phyloP scores from a whole-genome alignment of 2,888 invertebrate species.

The Cephus sareptanus region DNA sequence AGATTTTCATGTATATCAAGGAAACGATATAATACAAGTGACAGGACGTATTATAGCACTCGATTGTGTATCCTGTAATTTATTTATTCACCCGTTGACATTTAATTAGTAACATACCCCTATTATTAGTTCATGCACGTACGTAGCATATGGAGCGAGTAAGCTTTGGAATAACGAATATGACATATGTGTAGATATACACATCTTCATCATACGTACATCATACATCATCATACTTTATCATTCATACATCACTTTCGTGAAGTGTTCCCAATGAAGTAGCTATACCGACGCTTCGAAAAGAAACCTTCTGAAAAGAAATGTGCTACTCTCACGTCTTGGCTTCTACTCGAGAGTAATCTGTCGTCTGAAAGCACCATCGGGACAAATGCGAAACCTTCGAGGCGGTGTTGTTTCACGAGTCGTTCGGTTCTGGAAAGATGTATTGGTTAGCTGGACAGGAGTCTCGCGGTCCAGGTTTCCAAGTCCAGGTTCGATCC shows the following conservation, averaged over 20 bases:
- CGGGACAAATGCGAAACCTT: slow-evolving; percentile 29
- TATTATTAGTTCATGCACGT: not conserved
- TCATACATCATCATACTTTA: too few species aligned
- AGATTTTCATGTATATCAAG: not conserved
- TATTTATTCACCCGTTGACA: not conserved
- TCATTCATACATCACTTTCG: too few species aligned
- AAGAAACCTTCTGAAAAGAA: not conserved
- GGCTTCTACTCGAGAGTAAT: slow-evolving; percentile 23
- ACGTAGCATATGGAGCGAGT: not conserved
- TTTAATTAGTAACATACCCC: not conserved
- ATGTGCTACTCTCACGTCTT: not conserved
- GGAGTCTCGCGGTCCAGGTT: slow-evolving; percentile 28
- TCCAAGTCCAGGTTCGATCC: slow-evolving; percentile 32
- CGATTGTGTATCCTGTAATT: not conserved
- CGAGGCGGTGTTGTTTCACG: slow-evolving; percentile 25
- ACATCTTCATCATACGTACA: too few species aligned
- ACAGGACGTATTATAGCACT: not conserved
- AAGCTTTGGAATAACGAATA: not conserved
- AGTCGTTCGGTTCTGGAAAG: slow-evolving; percentile 13
- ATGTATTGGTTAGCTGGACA: slow-evolving; percentile 37
- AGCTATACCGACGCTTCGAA: slow-evolving; percentile 2
- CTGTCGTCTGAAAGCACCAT: slow-evolving; percentile 25
- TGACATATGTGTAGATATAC: not conserved
- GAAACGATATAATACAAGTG: not conserved
- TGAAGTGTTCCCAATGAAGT: not conserved